phyloP scores from a whole-genome alignment of 2,797 vertebrate species.

The Tympanoctomys barrerae region DNA sequence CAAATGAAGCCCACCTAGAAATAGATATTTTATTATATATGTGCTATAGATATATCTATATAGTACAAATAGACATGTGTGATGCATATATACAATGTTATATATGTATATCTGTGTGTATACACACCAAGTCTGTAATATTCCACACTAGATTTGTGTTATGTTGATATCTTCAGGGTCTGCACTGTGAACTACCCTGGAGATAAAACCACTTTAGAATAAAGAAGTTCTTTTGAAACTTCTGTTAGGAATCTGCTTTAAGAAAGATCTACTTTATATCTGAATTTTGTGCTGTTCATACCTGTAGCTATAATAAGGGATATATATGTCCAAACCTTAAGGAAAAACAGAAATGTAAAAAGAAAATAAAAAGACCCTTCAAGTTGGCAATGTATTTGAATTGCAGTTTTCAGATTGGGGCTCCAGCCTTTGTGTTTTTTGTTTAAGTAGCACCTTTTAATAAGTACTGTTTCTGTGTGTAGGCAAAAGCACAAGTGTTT shows the following conservation, averaged over 20 bases:
- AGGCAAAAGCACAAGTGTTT: slow-evolving; percentile 89
- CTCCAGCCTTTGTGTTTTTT: slow-evolving; percentile 51
- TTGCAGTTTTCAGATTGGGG: slow-evolving; percentile 72
- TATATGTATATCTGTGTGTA: slow-evolving; percentile 80
- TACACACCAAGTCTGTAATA: slow-evolving; percentile 67
- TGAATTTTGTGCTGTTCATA: slow-evolving; percentile 69
- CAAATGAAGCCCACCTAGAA: slow-evolving; percentile 77
- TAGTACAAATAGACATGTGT: slow-evolving; percentile 79
- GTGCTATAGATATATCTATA: slow-evolving; percentile 78
- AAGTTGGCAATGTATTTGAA: slow-evolving; percentile 69
- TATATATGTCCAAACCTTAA: slow-evolving; percentile 62
- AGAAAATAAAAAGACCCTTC: slow-evolving; percentile 40
- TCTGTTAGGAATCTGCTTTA: slow-evolving; percentile 69
- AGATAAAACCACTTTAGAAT: slow-evolving; percentile 70
- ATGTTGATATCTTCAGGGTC: slow-evolving; percentile 59
- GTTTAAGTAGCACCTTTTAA: slow-evolving; percentile 84
- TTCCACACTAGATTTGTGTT: slow-evolving; percentile 70
- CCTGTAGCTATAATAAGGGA: slow-evolving; percentile 60
- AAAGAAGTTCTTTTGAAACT: slow-evolving; percentile 79
- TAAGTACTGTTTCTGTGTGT: slow-evolving; percentile 84
- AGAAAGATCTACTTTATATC: slow-evolving; percentile 71
- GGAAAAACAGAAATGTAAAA: not conserved
- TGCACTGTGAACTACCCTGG: slow-evolving; percentile 55
- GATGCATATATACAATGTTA: slow-evolving; percentile 79
- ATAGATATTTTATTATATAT: slow-evolving; percentile 80